Evolutionary conservation across 92 coral and sea anemone genomes (phyloP).

Genomic region (Paramuricea clavata): DNA sequence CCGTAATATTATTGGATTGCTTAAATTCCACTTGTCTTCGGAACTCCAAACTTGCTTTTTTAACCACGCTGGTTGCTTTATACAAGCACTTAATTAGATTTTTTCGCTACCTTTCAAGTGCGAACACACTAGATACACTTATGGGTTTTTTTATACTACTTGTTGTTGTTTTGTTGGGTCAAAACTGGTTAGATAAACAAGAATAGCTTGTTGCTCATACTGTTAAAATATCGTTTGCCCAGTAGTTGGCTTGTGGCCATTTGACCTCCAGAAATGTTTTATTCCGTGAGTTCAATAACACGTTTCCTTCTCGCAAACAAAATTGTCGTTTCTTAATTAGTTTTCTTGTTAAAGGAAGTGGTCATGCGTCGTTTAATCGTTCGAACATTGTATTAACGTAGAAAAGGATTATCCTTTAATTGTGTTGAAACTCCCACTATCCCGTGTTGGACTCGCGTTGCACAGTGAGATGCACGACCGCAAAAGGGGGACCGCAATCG

Average conservation of each 20-base stretch:
- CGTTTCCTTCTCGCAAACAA: neutral
- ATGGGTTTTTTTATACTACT: neutral
- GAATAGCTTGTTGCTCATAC: neutral
- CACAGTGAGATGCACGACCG: neutral
- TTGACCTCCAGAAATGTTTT: neutral
- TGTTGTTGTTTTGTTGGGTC: conserved; percentile 4
- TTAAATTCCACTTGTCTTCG: neutral
- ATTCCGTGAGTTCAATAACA: neutral
- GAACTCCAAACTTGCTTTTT: neutral
- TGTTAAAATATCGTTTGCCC: conserved; percentile 8
- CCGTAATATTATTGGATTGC: neutral
- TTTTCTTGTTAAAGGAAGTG: conserved; percentile 22
- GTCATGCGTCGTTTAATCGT: conserved; percentile 11
- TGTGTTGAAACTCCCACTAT: conserved; percentile 1
- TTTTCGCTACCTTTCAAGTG: conserved; percentile 23
- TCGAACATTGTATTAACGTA: conserved; percentile 28
- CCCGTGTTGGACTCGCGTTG: neutral
- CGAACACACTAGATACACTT: neutral
- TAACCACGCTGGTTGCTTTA: conserved; percentile 5
- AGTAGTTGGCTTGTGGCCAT: neutral
- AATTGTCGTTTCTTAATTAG: conserved; percentile 22
- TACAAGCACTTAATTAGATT: conserved; percentile 15
- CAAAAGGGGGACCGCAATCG: neutral
- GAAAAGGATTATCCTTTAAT: conserved; percentile 20
- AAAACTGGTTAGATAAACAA: neutral